Evolutionary conservation across 2,888 invertebrate genomes (phyloP).

Genomic region (Lithosia quadra): DNA sequence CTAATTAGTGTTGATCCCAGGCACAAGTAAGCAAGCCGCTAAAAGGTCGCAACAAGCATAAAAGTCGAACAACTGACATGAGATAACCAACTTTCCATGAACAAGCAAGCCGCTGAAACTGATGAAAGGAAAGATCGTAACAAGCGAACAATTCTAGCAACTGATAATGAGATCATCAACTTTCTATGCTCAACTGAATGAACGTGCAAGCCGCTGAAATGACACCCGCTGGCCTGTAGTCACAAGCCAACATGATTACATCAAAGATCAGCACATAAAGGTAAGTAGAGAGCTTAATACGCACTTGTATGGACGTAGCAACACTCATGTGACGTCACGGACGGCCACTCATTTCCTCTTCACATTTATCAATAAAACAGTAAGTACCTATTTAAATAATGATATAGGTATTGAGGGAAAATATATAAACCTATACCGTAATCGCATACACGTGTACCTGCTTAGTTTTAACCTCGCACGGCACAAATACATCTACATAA

Average conservation of each 20-base stretch:
- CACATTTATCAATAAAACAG: constrained; percentile 1
- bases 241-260: background rate
- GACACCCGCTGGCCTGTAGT: background rate
- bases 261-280: background rate
- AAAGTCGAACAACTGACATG: background rate
- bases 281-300: background rate
- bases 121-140: too few species aligned
- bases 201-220: background rate
- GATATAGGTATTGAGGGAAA: constrained; percentile 1
- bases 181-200: too few species aligned
- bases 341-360: background rate
- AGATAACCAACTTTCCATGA: background rate
- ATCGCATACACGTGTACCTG: background rate
- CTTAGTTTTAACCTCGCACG: background rate
- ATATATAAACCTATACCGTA: background rate
- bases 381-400: background rate
- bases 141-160: background rate
- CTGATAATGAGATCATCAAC: background rate
- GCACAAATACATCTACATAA: background rate
- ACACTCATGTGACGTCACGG: background rate
- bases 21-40: too few species aligned
- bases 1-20: too few species aligned
- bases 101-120: background rate
- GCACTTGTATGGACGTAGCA: constrained; percentile 7
- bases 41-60: background rate